Percentiles rank a stretch among this genome's conserved stretches.
Evolutionary conservation across 2,113 vertebrate species (phyloP).

Genomic region (Taxidea taxus): DNA sequence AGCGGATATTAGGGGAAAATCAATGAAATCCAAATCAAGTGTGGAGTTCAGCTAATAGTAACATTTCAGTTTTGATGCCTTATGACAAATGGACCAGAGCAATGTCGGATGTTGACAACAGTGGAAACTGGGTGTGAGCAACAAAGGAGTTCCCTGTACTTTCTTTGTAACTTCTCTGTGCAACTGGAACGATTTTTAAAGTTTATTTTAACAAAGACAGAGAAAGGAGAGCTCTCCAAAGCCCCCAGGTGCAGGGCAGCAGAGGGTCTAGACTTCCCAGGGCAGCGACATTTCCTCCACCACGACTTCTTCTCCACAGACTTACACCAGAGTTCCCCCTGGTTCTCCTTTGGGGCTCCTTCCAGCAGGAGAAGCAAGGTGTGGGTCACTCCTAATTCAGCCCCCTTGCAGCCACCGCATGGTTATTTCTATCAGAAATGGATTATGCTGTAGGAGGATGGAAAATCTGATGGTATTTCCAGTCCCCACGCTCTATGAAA

Average conservation of each 20-base stretch:
- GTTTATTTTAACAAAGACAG: background rate
- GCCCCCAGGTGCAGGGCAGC: background rate
- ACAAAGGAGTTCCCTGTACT: background rate
- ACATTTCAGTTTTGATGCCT: background rate
- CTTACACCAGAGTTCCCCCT: background rate
- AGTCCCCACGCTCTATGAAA: background rate
- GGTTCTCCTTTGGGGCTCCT: background rate
- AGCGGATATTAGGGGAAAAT: background rate
- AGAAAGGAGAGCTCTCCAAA: background rate
- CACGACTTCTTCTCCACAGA: background rate
- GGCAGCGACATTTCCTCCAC: background rate
- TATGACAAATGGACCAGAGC: background rate
- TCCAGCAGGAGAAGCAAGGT: background rate
- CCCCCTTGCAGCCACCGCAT: background rate
- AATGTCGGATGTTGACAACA: background rate
- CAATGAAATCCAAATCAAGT: background rate
- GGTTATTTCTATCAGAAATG: slow-evolving; percentile 48
- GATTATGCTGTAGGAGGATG: background rate
- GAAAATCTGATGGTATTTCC: slow-evolving; percentile 43
- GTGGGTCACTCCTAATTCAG: background rate
- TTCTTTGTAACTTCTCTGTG: background rate
- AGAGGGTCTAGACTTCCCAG: background rate
- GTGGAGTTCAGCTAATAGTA: background rate
- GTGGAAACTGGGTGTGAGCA: background rate
- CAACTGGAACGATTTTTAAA: background rate